Evolutionary conservation across 1,140 invertebrate genomes (phyloP), one percentile per base, ranked within the genome.

Genomic region (Hyles vespertilio): DNA sequence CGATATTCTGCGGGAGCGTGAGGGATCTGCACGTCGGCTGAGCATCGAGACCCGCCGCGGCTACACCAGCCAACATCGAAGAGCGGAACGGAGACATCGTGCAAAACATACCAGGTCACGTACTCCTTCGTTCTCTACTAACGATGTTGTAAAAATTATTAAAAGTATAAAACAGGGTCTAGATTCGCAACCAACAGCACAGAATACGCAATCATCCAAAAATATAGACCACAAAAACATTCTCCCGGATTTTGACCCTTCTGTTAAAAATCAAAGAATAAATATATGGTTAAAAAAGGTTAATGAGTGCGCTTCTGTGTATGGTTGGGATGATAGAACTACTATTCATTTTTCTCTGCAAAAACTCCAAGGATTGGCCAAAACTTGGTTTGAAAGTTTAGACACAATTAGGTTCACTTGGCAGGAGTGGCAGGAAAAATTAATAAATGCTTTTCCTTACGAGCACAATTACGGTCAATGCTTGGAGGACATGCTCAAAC

Each of bases 401-500:
- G 44, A 58, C 11, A 56, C 65, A 7, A 65, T 72, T 51, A 44
- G 67, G 3, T 72, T 58, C 40, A 65, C 33, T 43, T 75, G 64
- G 70, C 3, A 40, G 2, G 61, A 73, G n/a, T 73, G 70, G 70
- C 66, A 72, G 47, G 51, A 52, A 9, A 72, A 76, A 57, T 53
- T 73, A 45, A n/a, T n/a, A n/a, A n/a, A 45, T 32, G 68, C 68
- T 3, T 77, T 77, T 58, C 65, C 74, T 1, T 58, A 34, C 9
- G 70, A 70, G 43, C 55, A 66, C 5, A 75, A 72, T 49, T 72
- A 75, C 63, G 72, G 70, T 56, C 67, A 71, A 58, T 49, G 59
- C 55, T 62, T 74, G 55, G 67, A 71, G 10, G 63, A 77, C 6
- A 71, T 76, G 71, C 33, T 76, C 1, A 63, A 52, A 40, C 52